Evolutionary conservation across 2,113 vertebrate genomes (phyloP), one percentile per base, ranked within the genome.

Genomic region (Festucalex cinctus): DNA sequence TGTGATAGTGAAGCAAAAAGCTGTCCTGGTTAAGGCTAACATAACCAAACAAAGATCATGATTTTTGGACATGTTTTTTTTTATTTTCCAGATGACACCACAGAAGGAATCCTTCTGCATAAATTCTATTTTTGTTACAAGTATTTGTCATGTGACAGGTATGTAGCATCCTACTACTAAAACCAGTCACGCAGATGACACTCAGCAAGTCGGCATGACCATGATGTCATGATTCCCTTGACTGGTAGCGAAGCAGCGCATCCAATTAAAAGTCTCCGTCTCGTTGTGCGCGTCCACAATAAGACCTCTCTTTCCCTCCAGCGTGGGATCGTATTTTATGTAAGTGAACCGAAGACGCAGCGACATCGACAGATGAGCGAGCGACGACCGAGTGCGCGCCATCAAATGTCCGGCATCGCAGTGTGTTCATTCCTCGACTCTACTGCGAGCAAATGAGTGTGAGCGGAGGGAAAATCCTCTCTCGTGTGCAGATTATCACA

Each of bases 211-310:
- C 44, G 65, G 66, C 62, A 66, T 84, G 79, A 81, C 69, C 65
- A 72, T 83, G 83, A 87, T 73, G 78, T 88, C 86, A 85, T 75
- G 71, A 79, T 79, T 80, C 76, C 79, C 68, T 68, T 84, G 78
- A 80, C 72, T 3, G 12, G 48, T 36, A 36, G 69, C 68, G 72
- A 65, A 71, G 58, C 67, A 81, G 63, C 66, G n/a, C 48, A 73
- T 28, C 35, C 53, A 75, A 80, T 80, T 60, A 35, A 32, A 37
- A 62, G 26, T 48, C 36, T 41, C 22, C 69, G 32, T 17, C 49
- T 36, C 0, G 10, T 43, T 66, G 49, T 49, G 53, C 32, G 9
- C 51, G 1, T 65, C 62, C 28, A 84, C 83, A 87, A 77, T 80
- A 65, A 72, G 20, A 3, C 57, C 79, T 80, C 73, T 87, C 56